Percentiles rank a stretch among this genome's conserved stretches.
These are phyloP conservation scores for Ethmia dodecea DNA, from an alignment of 2,888 invertebrate species.

Conservation along the genomic window DNA sequence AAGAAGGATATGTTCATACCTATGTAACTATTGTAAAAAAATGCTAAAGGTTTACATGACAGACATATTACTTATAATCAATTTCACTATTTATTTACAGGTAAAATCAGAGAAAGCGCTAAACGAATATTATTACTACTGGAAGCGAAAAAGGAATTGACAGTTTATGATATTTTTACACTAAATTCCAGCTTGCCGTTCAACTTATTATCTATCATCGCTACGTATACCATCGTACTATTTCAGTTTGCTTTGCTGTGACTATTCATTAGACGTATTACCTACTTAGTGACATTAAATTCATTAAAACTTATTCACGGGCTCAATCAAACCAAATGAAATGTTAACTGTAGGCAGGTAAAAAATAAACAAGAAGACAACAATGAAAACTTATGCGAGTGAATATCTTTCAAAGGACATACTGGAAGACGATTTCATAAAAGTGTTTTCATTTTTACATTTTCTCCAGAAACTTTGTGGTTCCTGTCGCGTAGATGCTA, in stretches of 20 bases:
- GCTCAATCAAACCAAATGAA: too few species aligned
- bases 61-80: too few species aligned
- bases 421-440: conserved; percentile 37
- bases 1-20: too few species aligned
- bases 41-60: too few species aligned
- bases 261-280: too few species aligned
- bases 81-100: too few species aligned
- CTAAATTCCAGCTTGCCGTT: conserved; percentile 37
- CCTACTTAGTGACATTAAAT: neutral
- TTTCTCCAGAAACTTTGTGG: conserved; percentile 37
- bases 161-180: conserved; percentile 43
- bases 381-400: too few species aligned
- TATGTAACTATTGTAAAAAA: too few species aligned
- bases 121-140: conserved; percentile 40
- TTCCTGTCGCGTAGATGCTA: conserved; percentile 37
- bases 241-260: conserved; percentile 41
- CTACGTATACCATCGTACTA: conserved; percentile 49
- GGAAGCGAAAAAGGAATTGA: conserved; percentile 36
- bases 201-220: conserved; percentile 37
- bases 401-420: conserved; percentile 47
- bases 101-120: conserved; percentile 30
- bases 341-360: too few species aligned
- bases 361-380: too few species aligned
- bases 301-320: too few species aligned
- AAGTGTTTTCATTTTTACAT: conserved; percentile 28